Base-by-base conservation (phyloP, 37 sponge, comb jelly and placozoan species). In the Oopsacas minuta region DNA sequence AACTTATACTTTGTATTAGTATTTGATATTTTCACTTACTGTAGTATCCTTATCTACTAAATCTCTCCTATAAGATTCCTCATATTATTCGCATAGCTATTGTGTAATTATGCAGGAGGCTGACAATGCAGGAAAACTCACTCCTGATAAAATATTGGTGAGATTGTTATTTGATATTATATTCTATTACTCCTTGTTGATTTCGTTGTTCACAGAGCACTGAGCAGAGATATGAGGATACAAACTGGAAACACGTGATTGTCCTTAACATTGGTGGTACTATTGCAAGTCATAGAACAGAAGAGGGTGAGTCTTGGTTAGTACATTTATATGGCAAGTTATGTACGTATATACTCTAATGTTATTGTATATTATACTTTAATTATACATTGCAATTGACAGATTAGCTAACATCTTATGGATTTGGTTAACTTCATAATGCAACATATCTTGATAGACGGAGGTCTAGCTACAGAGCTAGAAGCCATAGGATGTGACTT, bases 401-500 rank as follows among this genome's bases (percentile, higher is more conserved):
- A n/a, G n/a, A n/a, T n/a, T n/a, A n/a, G n/a, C n/a, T n/a, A n/a
- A n/a, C n/a, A n/a, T n/a, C n/a, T n/a, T n/a, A 46, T 17, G 51
- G 51, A 46, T 22, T 17, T 46, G 17, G 17, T 46, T 46, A 17
- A 61, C 20, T 34, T 61, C 17, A n/a, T 7, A 1, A 86, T 82
- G 82, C 30, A 25, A 15, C 35, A 28, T 30, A 10, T 86, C 15
- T 75, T 89, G 10, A 37, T 94, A 23, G 94, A 94, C 85, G 94
- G 94, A 30, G 94, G 94, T 7, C 84, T 94, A 69, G 94, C 90
- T 0, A 87, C 89, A 17, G 90, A 94, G 82, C 49, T 94, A 12
- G 92, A 91, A 81, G 81, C 39, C 20, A 87, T 84, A 39, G 94
- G 91, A 37, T 82, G 85, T 53, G 36, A 36, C 0, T 39, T 51